phyloP scores from a whole-genome alignment of 2,797 vertebrate species.

The Leuciscus waleckii region DNA sequence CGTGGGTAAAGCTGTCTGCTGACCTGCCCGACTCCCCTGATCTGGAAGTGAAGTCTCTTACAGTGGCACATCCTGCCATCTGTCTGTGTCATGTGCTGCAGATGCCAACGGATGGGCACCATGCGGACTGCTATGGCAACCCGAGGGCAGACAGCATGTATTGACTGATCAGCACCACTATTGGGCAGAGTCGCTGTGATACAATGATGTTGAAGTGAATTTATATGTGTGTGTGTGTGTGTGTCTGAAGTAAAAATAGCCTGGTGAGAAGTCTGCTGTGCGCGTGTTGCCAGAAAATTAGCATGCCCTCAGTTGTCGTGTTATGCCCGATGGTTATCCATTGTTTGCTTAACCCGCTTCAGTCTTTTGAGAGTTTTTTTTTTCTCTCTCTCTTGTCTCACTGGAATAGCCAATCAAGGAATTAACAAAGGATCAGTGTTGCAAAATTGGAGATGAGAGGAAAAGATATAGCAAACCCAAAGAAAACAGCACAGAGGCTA shows the following conservation, averaged over 20 bases:
- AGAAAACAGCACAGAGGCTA: constrained; percentile 67
- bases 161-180: neutral
- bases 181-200: neutral
- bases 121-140: neutral
- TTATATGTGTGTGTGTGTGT: neutral
- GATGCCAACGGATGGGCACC: constrained; percentile 40
- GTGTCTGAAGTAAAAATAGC: constrained; percentile 62
- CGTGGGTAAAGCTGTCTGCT: constrained; percentile 65
- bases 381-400: constrained; percentile 55
- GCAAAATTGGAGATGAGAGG: constrained; percentile 62
- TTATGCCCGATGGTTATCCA: constrained; percentile 58
- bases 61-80: constrained; percentile 68
- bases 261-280: constrained; percentile 44
- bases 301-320: constrained; percentile 56
- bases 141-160: constrained; percentile 31
- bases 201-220: neutral
- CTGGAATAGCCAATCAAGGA: constrained; percentile 63
- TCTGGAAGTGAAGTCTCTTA: constrained; percentile 65
- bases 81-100: constrained; percentile 60
- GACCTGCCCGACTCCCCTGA: constrained; percentile 64
- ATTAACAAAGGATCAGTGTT: constrained; percentile 64
- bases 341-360: constrained; percentile 68
- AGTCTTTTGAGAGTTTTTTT: constrained; percentile 65
- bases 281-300: constrained; percentile 33
- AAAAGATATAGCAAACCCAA: constrained; percentile 67